Percentiles rank a stretch among this genome's conserved stretches.
These are phyloP conservation scores for Phasia obesa DNA, from an alignment of 2,888 invertebrate species.

Conservation along the genomic window DNA sequence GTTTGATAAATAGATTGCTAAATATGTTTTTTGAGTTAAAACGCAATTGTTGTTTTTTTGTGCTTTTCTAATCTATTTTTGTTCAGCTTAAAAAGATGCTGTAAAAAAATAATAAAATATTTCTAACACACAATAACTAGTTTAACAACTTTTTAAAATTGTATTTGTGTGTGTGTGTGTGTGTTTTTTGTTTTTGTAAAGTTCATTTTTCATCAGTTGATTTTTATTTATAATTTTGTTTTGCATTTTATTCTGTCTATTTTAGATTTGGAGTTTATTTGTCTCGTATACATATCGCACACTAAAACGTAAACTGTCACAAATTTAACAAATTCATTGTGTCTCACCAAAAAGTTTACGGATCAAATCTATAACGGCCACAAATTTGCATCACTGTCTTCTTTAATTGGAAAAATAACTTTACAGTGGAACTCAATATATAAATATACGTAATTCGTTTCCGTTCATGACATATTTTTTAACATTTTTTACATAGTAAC, in stretches of 20 bases:
- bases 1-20: constrained; percentile 10
- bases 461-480: too few species aligned
- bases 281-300: background rate
- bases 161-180: constrained; percentile 4
- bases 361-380: too few species aligned
- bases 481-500: too few species aligned
- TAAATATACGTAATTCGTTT: too few species aligned
- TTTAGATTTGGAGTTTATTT: constrained; percentile 21
- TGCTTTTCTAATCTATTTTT: background rate
- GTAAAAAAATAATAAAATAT: constrained; percentile 43
- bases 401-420: too few species aligned
- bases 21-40: constrained; percentile 28
- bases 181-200: constrained; percentile 26
- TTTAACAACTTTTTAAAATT: constrained; percentile 58
- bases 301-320: too few species aligned
- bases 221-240: constrained; percentile 11
- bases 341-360: too few species aligned
- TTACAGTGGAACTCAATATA: too few species aligned
- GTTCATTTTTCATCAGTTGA: constrained; percentile 18
- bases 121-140: constrained; percentile 48
- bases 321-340: too few species aligned
- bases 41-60: constrained; percentile 44
- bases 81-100: constrained; percentile 52
- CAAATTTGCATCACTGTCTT: too few species aligned
- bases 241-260: constrained; percentile 22